These are phyloP conservation scores for Gobio occitaniae DNA, from an alignment of 2,797 vertebrate species.

Conservation along the genomic window DNA sequence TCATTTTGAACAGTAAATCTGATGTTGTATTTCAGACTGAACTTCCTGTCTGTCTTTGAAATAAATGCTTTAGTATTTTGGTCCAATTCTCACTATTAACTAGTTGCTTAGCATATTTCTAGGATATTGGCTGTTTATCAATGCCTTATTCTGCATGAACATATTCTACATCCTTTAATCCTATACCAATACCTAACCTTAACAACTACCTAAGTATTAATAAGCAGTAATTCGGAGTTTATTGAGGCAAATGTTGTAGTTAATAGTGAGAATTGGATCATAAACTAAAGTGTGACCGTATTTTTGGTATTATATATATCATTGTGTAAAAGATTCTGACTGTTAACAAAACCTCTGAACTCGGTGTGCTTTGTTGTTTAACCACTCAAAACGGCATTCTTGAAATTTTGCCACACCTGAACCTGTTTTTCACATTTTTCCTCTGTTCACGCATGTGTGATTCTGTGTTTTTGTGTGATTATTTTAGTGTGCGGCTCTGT, in stretches of 20 bases:
- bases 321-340: not conserved
- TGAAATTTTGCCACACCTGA: slow-evolving; percentile 12
- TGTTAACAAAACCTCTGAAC: not conserved
- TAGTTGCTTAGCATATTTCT: not conserved
- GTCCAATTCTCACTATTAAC: not conserved
- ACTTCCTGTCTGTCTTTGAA: not conserved
- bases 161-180: too few species aligned
- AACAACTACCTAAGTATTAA: too few species aligned
- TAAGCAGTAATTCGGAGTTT: too few species aligned
- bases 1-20: not conserved
- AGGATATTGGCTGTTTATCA: too few species aligned
- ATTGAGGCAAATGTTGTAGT: too few species aligned
- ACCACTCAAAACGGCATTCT: not conserved
- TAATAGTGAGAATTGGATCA: not conserved
- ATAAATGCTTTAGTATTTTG: slow-evolving; percentile 6
- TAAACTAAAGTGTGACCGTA: not conserved
- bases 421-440: slow-evolving; percentile 9
- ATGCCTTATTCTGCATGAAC: too few species aligned
- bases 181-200: too few species aligned
- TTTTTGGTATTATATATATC: not conserved
- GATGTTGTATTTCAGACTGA: not conserved
- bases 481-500: slow-evolving; percentile 55
- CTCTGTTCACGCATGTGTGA: slow-evolving; percentile 34
- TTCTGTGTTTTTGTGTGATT: slow-evolving; percentile 25
- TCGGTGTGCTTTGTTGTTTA: not conserved